Percentiles rank a stretch among this genome's conserved stretches.
phyloP scores from a whole-genome alignment of 2,888 invertebrate genomes.

The Mesodorylaimus sp. region DNA sequence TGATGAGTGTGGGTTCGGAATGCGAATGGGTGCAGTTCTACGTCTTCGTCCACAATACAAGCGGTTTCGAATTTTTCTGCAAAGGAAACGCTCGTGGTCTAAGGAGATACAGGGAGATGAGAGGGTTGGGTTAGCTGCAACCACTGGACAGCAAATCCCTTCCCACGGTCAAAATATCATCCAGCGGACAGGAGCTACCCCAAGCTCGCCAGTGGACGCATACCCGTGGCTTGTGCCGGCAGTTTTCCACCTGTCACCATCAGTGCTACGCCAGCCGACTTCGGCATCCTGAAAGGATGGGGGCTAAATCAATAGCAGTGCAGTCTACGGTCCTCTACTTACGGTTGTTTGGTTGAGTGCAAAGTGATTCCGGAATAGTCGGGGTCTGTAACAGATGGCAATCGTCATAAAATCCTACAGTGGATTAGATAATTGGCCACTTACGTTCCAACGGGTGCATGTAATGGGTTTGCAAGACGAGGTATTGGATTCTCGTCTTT shows the following conservation, averaged over 20 bases:
- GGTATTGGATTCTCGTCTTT: slow-evolving; percentile 58
- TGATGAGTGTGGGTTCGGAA: slow-evolving; percentile 84
- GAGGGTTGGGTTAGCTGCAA: too few relatives aligned
- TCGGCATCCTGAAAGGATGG: slow-evolving; percentile 47
- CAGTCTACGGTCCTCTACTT: slow-evolving; percentile 32
- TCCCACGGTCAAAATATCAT: too few relatives aligned
- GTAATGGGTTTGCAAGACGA: slow-evolving; percentile 85
- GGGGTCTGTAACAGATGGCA: slow-evolving; percentile 20
- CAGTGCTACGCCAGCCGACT: slow-evolving; percentile 72
- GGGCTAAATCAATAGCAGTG: background rate
- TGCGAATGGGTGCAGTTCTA: slow-evolving; percentile 77
- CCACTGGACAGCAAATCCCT: too few relatives aligned
- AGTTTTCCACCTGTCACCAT: slow-evolving; percentile 69
- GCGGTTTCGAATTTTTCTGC: slow-evolving; percentile 74
- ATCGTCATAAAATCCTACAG: background rate
- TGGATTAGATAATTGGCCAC: too few relatives aligned
- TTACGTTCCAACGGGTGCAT: slow-evolving; percentile 25
- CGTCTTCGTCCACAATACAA: slow-evolving; percentile 51
- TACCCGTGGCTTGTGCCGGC: slow-evolving; percentile 11
- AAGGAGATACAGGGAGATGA: background rate
- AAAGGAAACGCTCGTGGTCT: too few relatives aligned
- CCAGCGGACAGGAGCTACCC: too few relatives aligned
- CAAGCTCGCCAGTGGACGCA: too few relatives aligned
- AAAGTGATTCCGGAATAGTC: slow-evolving; percentile 69
- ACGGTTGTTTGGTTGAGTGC: slow-evolving; percentile 53